These are phyloP conservation scores for Spodoptera picta DNA, from an alignment of 2,888 invertebrate species.

Conservation along the genomic window DNA sequence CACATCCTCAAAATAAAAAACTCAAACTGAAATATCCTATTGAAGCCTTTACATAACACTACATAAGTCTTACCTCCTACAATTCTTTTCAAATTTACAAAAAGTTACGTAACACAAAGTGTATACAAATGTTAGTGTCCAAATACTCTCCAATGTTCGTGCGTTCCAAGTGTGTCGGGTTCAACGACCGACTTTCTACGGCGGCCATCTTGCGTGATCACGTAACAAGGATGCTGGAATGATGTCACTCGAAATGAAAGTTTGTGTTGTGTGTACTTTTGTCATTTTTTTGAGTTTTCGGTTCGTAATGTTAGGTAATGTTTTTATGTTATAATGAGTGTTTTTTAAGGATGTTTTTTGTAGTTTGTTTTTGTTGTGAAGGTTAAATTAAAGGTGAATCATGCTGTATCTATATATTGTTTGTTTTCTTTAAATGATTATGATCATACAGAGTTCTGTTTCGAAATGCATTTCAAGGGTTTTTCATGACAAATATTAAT, in stretches of 20 bases:
- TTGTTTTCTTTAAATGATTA: too few relatives aligned
- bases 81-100: constrained; percentile 19
- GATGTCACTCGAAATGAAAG: constrained; percentile 70
- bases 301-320: constrained; percentile 35
- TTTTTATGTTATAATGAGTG: not conserved
- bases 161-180: constrained; percentile 63
- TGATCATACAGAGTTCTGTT: too few relatives aligned
- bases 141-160: constrained; percentile 29
- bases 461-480: too few relatives aligned
- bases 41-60: not conserved
- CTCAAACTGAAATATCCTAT: not conserved
- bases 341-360: not conserved
- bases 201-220: constrained; percentile 65
- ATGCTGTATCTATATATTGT: too few relatives aligned
- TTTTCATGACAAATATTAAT: too few relatives aligned
- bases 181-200: constrained; percentile 75
- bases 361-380: too few relatives aligned
- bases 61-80: not conserved
- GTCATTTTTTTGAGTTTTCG: constrained; percentile 32
- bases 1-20: not conserved
- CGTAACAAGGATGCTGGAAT: constrained; percentile 72
- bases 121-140: constrained; percentile 23
- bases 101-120: constrained; percentile 29
- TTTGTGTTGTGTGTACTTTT: constrained; percentile 37
- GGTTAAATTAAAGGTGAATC: too few relatives aligned